Evolutionary conservation across 1,140 invertebrate genomes (phyloP), one percentile per base, ranked within the genome.

Genomic region (Heliothis virescens): DNA sequence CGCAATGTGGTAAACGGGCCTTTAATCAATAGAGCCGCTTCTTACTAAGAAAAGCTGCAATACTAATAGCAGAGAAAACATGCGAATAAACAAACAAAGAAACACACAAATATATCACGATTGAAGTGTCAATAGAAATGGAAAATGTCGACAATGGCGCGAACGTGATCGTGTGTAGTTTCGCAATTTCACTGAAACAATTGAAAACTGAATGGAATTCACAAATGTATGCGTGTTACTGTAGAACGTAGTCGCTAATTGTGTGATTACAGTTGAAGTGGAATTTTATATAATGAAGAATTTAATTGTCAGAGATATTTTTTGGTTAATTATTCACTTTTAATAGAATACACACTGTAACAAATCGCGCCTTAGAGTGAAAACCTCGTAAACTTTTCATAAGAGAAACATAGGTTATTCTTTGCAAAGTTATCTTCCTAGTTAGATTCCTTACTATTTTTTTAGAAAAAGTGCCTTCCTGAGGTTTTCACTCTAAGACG

Each of bases 41-140:
- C 15, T 55, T 55, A 34, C 26, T 41, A 34, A 34, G 26, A 26
- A 34, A 15, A n/a, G 60, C 29, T 34, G 13, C 13, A 7, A 15
- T 13, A 26, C 13, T 3, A 1, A n/a, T 13, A 3, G 11, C 13
- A 60, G 15, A 60, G 12, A 34, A 21, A 62, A 34, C 60, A 62
- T 29, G n/a, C 29, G 29, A 62, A n/a, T 5, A 62, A 34, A n/a
- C n/a, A 55, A 62, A 34, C 3, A n/a, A n/a, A 16, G 26, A 16
- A 29, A 63, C n/a, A 11, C n/a, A 63, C n/a, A n/a, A 47, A 34
- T 16, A 41, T 41, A 63, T n/a, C 60, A 57, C 7, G 52, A 57
- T 57, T 7, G 60, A 34, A 34, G 60, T 41, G 9, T 62, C 11
- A 41, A 63, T n/a, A 63, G 34, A 63, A 63, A 63, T 41, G 41